phyloP scores from a whole-genome alignment of 2,888 invertebrate genomes.

The Orchesella flavescens region DNA sequence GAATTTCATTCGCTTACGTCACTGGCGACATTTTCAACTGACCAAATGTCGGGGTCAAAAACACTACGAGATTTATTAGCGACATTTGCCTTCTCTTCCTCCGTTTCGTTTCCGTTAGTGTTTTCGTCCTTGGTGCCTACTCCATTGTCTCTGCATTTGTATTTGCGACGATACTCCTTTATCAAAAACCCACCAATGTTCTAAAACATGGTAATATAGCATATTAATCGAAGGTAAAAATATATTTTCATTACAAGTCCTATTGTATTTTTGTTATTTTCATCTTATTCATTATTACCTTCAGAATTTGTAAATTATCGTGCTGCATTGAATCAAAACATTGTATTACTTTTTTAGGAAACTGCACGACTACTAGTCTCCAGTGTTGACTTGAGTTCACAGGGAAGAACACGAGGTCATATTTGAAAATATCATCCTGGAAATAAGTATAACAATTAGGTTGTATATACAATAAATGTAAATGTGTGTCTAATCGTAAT shows the following conservation, averaged over 20 bases:
- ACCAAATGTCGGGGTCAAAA: background rate
- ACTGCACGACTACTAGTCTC: constrained; percentile 93
- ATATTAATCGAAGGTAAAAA: too few species aligned
- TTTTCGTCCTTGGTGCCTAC: background rate
- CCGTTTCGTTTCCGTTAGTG: too few species aligned
- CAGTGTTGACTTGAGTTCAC: constrained; percentile 96
- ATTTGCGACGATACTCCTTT: constrained; percentile 24
- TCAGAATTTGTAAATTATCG: constrained; percentile 81
- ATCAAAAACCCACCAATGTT: constrained; percentile 11
- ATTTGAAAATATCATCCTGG: constrained; percentile 86
- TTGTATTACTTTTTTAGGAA: constrained; percentile 81
- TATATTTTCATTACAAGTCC: too few species aligned
- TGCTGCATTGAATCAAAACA: constrained; percentile 97
- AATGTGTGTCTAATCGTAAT: background rate
- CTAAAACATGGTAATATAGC: constrained; percentile 17
- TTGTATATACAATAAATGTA: background rate
- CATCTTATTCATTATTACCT: constrained; percentile 9
- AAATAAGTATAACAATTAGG: constrained; percentile 52
- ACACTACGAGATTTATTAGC: too few species aligned
- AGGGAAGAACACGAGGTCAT: constrained; percentile 90
- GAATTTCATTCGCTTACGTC: too few species aligned
- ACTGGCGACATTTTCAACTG: constrained; percentile 2
- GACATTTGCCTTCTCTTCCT: too few species aligned
- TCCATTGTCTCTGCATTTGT: background rate
- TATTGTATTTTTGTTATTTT: too few species aligned